Base-by-base conservation (phyloP, 2,888 invertebrate species). In the Ennomos quercinarius region DNA sequence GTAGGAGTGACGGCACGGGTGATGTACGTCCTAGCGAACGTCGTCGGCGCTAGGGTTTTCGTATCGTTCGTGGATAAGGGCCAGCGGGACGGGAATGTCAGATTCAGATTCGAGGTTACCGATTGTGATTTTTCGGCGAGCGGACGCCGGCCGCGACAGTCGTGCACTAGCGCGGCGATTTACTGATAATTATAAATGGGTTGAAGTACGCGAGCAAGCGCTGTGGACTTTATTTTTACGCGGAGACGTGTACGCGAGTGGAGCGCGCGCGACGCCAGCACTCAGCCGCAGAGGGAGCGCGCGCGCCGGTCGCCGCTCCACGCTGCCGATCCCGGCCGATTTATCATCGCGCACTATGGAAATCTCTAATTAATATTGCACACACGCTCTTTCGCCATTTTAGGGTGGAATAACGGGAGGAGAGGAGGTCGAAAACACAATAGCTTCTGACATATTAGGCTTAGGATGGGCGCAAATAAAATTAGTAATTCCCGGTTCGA, bases 151-250 rank as follows among this genome's bases (percentile, higher is more conserved):
- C 79, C 80, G 83, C 85, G 85, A 83, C 87, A 86, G 89, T 89
- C 88, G 87, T 88, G 86, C 85, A 86, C 89, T 83, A 87, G 86
- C 82, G 84, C 87, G 79, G 83, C 87, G 90, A 86, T 91, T 91
- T 91, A 91, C 91, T 92, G 91, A 91, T 92, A 91, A 92, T 92
- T 91, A 89, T 91, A 91, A 90, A 91, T 89, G 85, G 83, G 84
- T 88, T 84, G 87, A 89, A 91, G 91, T 92, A 83, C 90, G 85
- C 89, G 84, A 83, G 87, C 87, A 87, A 83, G 82, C 85, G 80
- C 84, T 74, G 87, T 86, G 74, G 90, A 91, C 89, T 91, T 91
- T 92, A 92, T 92, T 92, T 92, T 91, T 91, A 91, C 83, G 86
- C 91, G 86, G 89, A 87, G 90, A 87, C 91, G 86, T 82, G 86